A percentile compares a stretch with the other conserved stretches of the same genome.
These are phyloP conservation scores for Silvanus unidentatus DNA, from an alignment of 2,888 invertebrate species.

Conservation along the genomic window DNA sequence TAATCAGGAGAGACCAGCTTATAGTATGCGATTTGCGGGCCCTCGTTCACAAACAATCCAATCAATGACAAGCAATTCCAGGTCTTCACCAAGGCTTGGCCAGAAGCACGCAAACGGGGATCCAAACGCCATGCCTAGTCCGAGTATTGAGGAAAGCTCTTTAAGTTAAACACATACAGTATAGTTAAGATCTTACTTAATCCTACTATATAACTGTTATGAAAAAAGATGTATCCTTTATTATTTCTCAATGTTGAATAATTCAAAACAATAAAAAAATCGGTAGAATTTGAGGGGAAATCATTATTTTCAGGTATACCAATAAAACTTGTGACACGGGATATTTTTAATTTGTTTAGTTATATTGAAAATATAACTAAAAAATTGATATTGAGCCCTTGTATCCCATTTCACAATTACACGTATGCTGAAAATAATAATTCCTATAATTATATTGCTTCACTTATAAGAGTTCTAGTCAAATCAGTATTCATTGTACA, in stretches of 20 bases:
- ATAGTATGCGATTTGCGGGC: conserved; percentile 49
- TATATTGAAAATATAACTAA: too few species aligned
- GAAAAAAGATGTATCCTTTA: neutral
- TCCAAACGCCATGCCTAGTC: conserved; percentile 27
- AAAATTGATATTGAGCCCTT: conserved; percentile 19
- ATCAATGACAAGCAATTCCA: conserved; percentile 47
- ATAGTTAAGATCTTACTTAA: conserved; percentile 17
- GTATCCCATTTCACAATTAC: conserved; percentile 13
- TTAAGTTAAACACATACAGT: conserved; percentile 34
- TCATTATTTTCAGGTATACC: too few species aligned
- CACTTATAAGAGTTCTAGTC: neutral
- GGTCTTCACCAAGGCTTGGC: conserved; percentile 34
- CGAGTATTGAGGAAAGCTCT: conserved; percentile 39
- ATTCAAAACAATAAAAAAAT: too few species aligned
- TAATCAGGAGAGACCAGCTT: conserved; percentile 37
- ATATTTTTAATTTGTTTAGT: neutral
- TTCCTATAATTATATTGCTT: conserved; percentile 6
- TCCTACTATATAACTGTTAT: neutral
- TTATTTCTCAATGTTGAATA: too few species aligned
- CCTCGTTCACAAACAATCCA: conserved; percentile 50
- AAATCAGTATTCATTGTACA: neutral
- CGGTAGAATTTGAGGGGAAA: too few species aligned
- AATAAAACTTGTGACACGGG: neutral
- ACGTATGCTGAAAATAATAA: neutral
- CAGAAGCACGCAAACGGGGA: conserved; percentile 38